phyloP scores from a whole-genome alignment of 2,797 vertebrate species.

The Eulemur mongoz region DNA sequence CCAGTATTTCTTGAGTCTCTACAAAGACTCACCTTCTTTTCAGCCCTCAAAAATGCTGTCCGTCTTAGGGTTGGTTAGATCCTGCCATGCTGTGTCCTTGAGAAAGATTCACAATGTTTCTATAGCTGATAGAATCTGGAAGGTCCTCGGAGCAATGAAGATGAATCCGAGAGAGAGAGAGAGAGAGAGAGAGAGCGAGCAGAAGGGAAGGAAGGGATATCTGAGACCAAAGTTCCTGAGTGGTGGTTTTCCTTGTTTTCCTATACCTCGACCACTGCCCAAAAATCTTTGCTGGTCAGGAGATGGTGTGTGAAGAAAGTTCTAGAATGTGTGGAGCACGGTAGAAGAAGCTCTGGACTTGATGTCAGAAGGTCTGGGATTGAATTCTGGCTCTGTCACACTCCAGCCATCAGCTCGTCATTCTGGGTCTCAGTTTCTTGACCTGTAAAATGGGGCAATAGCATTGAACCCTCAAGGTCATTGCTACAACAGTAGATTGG shows the following conservation, averaged over 20 bases:
- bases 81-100: neutral
- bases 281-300: neutral
- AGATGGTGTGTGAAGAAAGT: neutral
- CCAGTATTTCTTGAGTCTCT: neutral
- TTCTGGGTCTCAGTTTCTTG: neutral
- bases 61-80: neutral
- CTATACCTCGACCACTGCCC: neutral
- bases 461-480: neutral
- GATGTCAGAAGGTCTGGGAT: neutral
- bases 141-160: neutral
- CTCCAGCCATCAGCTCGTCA: fast-evolving
- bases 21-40: neutral
- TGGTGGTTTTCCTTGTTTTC: neutral
- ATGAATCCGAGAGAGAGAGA: neutral
- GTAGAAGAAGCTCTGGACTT: neutral
- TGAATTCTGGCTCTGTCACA: neutral
- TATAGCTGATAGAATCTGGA: neutral
- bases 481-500: neutral
- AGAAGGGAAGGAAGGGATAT: neutral
- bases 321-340: neutral
- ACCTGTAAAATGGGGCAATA: neutral
- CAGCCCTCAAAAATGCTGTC: neutral
- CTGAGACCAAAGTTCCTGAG: neutral
- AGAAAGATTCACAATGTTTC: neutral
- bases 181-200: no score